Evolutionary conservation across 2,888 invertebrate genomes (phyloP).

Genomic region (Drosophila kuntzei): DNA sequence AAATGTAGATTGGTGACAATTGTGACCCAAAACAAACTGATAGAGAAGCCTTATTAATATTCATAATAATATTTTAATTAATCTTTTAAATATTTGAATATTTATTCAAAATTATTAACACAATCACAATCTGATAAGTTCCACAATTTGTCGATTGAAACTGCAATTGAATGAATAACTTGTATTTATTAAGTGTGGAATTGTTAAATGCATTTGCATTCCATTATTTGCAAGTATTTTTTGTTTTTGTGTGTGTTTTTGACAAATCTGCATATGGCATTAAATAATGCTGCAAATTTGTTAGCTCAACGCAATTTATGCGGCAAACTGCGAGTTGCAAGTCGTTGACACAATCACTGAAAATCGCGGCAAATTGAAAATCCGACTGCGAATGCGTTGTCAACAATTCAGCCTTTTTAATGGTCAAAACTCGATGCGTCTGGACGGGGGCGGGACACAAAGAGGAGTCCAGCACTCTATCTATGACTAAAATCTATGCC

Average conservation of each 20-base stretch:
- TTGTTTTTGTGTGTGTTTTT: slow-evolving; percentile 12
- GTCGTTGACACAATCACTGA: slow-evolving; percentile 71
- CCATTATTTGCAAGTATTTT: slow-evolving; percentile 1
- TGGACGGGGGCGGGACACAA: slow-evolving; percentile 1
- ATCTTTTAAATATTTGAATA: not conserved
- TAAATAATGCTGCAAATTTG: slow-evolving; percentile 78
- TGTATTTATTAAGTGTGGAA: slow-evolving; percentile 22
- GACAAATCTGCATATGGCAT: slow-evolving; percentile 56
- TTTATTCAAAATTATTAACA: not conserved
- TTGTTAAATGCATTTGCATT: slow-evolving; percentile 33
- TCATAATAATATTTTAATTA: not conserved
- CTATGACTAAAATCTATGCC: slow-evolving; percentile 66
- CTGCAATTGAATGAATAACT: slow-evolving; percentile 10
- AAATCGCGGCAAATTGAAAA: slow-evolving; percentile 66
- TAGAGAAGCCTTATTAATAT: too few relatives aligned
- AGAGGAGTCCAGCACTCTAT: slow-evolving; percentile 50
- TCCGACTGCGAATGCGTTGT: slow-evolving; percentile 53
- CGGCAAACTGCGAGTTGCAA: slow-evolving; percentile 21
- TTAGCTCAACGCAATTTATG: slow-evolving; percentile 64
- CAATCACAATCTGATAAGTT: slow-evolving; percentile 16
- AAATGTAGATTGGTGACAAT: too few relatives aligned
- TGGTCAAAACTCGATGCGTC: slow-evolving; percentile 42
- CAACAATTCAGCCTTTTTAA: slow-evolving; percentile 67
- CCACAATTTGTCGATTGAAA: slow-evolving; percentile 29
- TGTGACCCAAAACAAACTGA: too few relatives aligned